Evolutionary conservation across 2,888 invertebrate species (phyloP).

Genomic region (Pterostichus niger): DNA sequence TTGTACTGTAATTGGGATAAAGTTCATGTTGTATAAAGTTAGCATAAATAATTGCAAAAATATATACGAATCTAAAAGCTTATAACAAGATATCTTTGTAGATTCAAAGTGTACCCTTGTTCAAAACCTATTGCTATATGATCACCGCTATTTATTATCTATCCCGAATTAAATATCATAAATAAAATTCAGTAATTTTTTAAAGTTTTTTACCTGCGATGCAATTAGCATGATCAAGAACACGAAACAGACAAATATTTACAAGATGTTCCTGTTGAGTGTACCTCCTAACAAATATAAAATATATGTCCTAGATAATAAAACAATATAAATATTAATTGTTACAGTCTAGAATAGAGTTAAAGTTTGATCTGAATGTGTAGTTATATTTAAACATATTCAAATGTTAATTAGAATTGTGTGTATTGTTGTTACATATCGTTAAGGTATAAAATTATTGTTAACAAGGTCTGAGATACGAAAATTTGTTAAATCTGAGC

Average conservation of each 20-base stretch:
- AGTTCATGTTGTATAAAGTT: too few relatives aligned
- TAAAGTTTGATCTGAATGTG: slow-evolving; percentile 31
- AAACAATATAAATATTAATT: slow-evolving; percentile 28
- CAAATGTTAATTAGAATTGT: slow-evolving; percentile 50
- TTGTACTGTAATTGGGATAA: too few relatives aligned
- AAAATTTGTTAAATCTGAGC: slow-evolving; percentile 57
- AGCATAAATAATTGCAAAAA: too few relatives aligned
- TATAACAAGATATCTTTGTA: too few relatives aligned
- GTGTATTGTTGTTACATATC: slow-evolving; percentile 37
- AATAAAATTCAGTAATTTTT: too few relatives aligned
- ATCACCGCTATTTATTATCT: too few relatives aligned
- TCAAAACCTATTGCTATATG: too few relatives aligned
- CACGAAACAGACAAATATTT: slow-evolving; percentile 7
- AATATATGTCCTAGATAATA: slow-evolving; percentile 2
- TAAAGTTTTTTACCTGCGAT: too few relatives aligned
- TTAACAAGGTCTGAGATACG: slow-evolving; percentile 20
- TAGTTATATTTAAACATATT: slow-evolving; percentile 17
- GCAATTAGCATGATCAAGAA: neutral
- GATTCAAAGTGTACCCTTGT: too few relatives aligned
- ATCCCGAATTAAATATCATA: too few relatives aligned
- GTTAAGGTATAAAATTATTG: neutral
- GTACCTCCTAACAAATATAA: neutral
- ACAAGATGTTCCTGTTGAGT: slow-evolving; percentile 17
- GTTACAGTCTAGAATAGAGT: slow-evolving; percentile 6
- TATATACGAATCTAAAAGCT: too few relatives aligned